Evolutionary conservation across 2,797 vertebrate species (phyloP).

Genomic region (Caiman crocodilus): DNA sequence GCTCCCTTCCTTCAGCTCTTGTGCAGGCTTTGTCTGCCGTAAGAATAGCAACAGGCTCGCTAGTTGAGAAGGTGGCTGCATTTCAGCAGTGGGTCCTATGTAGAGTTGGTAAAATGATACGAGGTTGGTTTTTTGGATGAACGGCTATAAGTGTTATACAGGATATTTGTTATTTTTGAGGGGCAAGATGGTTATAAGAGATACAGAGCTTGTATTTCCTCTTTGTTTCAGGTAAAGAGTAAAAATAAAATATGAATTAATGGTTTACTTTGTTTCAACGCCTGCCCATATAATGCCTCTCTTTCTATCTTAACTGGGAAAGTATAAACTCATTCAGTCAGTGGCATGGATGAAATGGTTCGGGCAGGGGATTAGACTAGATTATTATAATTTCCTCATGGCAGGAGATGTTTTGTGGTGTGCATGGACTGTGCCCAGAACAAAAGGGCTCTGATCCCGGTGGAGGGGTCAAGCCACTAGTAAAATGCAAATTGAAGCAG

Average conservation of each 20-base stretch:
- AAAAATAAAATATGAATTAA: slow-evolving; percentile 57
- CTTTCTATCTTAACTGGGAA: not conserved
- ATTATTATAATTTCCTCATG: not conserved
- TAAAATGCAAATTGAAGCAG: not conserved
- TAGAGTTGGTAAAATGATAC: slow-evolving; percentile 5
- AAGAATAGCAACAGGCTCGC: not conserved
- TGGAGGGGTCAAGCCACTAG: not conserved
- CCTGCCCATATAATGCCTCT: not conserved
- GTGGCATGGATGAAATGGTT: not conserved
- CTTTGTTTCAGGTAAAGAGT: slow-evolving; percentile 20
- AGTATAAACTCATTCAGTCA: not conserved
- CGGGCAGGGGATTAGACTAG: too few relatives aligned
- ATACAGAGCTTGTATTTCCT: slow-evolving; percentile 36
- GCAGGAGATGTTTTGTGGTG: not conserved
- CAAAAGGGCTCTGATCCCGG: not conserved
- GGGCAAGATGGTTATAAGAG: not conserved
- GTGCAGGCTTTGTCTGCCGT: not conserved
- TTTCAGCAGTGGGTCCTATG: slow-evolving; percentile 11
- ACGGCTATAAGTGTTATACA: slow-evolving; percentile 15
- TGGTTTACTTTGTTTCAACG: not conserved
- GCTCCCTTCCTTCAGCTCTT: slow-evolving; percentile 3
- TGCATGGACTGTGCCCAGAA: not conserved
- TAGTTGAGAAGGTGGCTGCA: not conserved
- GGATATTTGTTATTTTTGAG: slow-evolving; percentile 32
- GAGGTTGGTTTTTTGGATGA: not conserved